Evolutionary conservation across 2,113 vertebrate genomes (phyloP).

Genomic region (Arvicanthis niloticus): DNA sequence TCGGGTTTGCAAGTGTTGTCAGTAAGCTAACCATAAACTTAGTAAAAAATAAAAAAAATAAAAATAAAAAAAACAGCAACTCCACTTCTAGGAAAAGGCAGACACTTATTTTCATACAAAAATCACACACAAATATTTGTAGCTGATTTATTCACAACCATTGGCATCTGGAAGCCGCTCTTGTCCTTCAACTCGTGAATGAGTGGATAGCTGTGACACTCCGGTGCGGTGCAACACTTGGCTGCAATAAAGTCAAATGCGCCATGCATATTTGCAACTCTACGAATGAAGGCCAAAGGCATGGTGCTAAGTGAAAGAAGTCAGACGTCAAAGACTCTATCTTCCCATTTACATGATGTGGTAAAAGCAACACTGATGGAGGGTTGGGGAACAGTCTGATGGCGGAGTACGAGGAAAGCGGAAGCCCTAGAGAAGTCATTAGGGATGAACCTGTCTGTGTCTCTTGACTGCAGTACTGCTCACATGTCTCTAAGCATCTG

Average conservation of each 20-base stretch:
- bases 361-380: not conserved
- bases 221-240: not conserved
- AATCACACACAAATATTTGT: not conserved
- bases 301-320: not conserved
- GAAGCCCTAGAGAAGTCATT: not conserved
- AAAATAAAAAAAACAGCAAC: too few relatives aligned
- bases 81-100: not conserved
- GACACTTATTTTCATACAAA: constrained; percentile 22
- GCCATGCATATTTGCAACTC: not conserved
- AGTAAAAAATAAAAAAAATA: too few relatives aligned
- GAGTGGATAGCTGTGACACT: not conserved
- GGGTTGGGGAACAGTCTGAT: not conserved
- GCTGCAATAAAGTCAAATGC: not conserved
- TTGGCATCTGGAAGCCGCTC: not conserved
- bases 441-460: not conserved
- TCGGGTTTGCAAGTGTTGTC: not conserved
- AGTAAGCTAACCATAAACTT: not conserved
- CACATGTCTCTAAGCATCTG: not conserved
- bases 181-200: not conserved
- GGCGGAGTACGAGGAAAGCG: not conserved
- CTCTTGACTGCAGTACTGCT: not conserved
- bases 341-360: not conserved
- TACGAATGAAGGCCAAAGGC: not conserved
- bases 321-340: not conserved
- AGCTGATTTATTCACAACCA: not conserved